Conservation (phyloP, 2,888 invertebrate genomes). For the Drosophila parthenogenetica region DNA sequence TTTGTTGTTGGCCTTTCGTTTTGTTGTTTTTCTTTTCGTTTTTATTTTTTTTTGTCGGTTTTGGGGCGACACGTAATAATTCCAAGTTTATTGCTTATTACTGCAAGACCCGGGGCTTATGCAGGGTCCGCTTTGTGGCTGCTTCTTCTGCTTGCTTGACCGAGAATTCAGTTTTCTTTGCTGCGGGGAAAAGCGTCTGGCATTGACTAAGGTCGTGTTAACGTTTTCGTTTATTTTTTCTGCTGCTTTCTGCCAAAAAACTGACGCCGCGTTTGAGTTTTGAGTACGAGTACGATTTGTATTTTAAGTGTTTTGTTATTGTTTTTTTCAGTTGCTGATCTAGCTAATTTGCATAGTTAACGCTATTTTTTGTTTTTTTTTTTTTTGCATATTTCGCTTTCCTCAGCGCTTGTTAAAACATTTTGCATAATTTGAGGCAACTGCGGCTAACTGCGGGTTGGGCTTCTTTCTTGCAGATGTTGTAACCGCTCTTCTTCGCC, state of each 20-base stretch:
- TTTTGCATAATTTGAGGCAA: constrained; percentile 67
- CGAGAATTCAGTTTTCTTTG: constrained; percentile 44
- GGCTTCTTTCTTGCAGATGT: constrained; percentile 64
- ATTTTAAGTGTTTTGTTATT: background rate
- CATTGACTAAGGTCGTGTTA: constrained; percentile 60
- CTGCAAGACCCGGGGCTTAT: constrained; percentile 44
- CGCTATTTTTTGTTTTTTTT: constrained; percentile 64
- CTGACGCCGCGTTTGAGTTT: constrained; percentile 1
- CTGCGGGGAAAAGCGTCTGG: constrained; percentile 31
- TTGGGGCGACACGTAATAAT: constrained; percentile 70
- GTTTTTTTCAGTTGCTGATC: constrained; percentile 11
- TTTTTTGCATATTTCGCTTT: constrained; percentile 68
- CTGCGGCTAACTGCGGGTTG: constrained; percentile 8
- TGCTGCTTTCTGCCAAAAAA: background rate
- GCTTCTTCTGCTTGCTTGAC: constrained; percentile 23
- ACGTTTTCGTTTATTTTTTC: too few relatives aligned
- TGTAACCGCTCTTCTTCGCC: constrained; percentile 37
- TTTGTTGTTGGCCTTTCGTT: constrained; percentile 68
- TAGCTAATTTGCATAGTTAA: constrained; percentile 61
- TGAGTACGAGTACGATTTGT: background rate
- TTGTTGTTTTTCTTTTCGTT: constrained; percentile 20
- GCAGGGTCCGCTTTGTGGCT: constrained; percentile 15
- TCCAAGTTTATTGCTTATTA: constrained; percentile 69
- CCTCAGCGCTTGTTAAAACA: constrained; percentile 61
- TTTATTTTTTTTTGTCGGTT: constrained; percentile 8